Evolutionary conservation across 30 jellyfish, hydroid and myxozoan species (phyloP), one percentile per base, ranked within the genome.

Genomic region (Catostylus mosaicus): DNA sequence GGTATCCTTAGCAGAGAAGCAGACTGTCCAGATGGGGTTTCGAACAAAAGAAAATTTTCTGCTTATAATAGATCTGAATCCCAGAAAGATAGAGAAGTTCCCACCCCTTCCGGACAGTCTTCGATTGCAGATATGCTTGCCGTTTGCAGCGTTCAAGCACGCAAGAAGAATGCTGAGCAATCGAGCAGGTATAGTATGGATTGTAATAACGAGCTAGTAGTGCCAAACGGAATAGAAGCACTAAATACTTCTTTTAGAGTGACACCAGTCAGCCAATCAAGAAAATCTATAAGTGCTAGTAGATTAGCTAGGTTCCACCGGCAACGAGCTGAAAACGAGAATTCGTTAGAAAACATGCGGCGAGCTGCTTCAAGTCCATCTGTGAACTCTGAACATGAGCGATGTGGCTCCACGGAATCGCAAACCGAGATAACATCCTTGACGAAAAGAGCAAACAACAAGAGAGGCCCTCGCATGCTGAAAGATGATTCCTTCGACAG

Each of bases 401-500:
- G 78, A 19, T 57, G 70, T 18, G 75, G 77, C 30, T 65, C 84
- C 23, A 31, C 1, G 30, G 90, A 80, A 38, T 43, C 84, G 14
- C 70, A 80, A 3, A 43, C 24, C 27, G 90, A 67, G 0, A 7
- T 73, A 34, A 59, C 10, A 23, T 66, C 90, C 19, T 84, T 32
- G 26, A 61, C 38, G 63, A 47, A 33, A 31, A 50, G 82, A 32
- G 43, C 57, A 23, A 24, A 47, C 23, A 43, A 51, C 20, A 80
- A 50, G 19, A 79, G 71, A 20, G 24, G 63, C 23, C 30, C 45
- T 14, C 83, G 80, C 0, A 27, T 47, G 29, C 26, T 43, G 72
- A 76, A 29, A 19, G 96, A 62, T 27, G 99, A 79, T 19, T 72
- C 87, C 12, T 46, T 78, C 40, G 94, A 93, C 67, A 64, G 99